Conservation (phyloP, 2,113 vertebrate genomes). For the Gopherus evgoodei region DNA sequence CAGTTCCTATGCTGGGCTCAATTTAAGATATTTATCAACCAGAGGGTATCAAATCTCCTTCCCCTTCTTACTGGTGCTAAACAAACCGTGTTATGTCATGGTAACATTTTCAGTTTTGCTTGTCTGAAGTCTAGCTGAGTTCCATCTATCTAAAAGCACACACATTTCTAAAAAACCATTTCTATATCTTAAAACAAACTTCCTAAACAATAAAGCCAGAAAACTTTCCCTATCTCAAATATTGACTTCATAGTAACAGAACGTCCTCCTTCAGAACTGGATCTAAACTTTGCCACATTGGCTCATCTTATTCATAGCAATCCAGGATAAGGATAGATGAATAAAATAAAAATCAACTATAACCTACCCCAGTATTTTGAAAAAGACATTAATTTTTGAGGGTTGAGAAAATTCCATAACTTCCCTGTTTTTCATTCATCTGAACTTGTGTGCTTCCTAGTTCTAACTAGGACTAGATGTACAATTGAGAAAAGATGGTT, state of each 20-base stretch:
- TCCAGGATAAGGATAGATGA: not conserved
- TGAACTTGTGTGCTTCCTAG: not conserved
- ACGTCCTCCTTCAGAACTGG: slow-evolving; percentile 13
- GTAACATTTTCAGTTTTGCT: slow-evolving; percentile 48
- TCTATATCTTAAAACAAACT: slow-evolving; percentile 40
- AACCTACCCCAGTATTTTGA: not conserved
- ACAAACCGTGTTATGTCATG: not conserved
- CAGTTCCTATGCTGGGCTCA: not conserved
- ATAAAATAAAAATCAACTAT: slow-evolving; percentile 48
- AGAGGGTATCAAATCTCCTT: not conserved
- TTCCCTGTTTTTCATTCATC: slow-evolving; percentile 21
- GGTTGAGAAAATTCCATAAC: slow-evolving; percentile 19
- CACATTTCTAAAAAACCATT: not conserved
- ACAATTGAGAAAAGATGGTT: slow-evolving; percentile 25
- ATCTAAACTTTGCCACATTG: slow-evolving; percentile 44
- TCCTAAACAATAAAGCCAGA: slow-evolving; percentile 33
- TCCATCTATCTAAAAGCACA: slow-evolving; percentile 28
- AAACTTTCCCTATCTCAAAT: slow-evolving; percentile 17
- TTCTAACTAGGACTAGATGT: not conserved
- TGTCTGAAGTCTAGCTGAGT: slow-evolving; percentile 43
- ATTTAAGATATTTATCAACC: not conserved
- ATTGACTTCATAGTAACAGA: not conserved
- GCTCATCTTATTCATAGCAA: slow-evolving; percentile 46
- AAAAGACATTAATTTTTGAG: slow-evolving; percentile 40
- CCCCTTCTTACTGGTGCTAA: slow-evolving; percentile 2